phyloP scores from a whole-genome alignment of 2,888 invertebrate genomes.

The Acheta domesticus region DNA sequence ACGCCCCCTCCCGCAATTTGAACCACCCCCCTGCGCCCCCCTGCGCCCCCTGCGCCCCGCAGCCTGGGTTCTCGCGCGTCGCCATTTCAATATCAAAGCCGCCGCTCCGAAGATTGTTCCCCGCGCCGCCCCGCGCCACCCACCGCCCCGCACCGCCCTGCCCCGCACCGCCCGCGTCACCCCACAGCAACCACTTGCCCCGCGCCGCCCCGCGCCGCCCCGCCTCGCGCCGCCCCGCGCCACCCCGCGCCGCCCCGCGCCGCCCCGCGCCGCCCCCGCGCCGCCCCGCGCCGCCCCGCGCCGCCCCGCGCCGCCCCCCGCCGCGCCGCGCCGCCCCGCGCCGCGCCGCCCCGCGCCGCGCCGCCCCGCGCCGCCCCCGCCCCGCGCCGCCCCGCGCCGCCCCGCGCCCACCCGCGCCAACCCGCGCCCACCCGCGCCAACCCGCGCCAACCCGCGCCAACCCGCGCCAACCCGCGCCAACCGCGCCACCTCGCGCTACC shows the following conservation, averaged over 20 bases:
- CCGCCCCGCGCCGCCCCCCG: neutral
- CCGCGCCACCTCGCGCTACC: neutral
- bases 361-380: neutral
- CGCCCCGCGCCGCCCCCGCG: neutral
- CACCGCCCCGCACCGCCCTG: neutral
- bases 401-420: neutral
- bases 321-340: neutral
- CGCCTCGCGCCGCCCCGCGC: neutral
- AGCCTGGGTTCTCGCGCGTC: neutral
- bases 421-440: neutral
- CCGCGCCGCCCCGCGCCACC: neutral
- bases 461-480: neutral
- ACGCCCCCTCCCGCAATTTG: constrained; percentile 7
- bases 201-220: neutral
- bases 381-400: neutral
- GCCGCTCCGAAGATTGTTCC: neutral
- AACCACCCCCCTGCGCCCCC: neutral
- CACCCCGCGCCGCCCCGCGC: neutral
- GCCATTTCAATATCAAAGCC: constrained; percentile 18
- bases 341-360: neutral
- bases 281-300: neutral
- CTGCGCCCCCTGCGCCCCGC: neutral
- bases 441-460: neutral
- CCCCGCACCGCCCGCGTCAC: neutral
- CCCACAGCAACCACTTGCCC: neutral